These are phyloP conservation scores for Gryon sp. DNA, from an alignment of 1,140 invertebrate species.

Conservation along the genomic window DNA sequence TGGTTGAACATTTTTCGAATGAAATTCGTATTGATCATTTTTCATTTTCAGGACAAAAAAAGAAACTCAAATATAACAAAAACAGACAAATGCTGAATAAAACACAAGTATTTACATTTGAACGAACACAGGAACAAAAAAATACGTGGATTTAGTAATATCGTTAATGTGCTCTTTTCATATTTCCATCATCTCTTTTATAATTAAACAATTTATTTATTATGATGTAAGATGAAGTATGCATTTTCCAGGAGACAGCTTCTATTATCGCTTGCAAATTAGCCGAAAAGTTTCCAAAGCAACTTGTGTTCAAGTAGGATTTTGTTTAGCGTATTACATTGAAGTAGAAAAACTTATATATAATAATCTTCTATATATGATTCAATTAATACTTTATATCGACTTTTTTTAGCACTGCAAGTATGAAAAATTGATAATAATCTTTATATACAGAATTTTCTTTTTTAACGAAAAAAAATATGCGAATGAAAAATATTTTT, in stretches of 20 bases:
- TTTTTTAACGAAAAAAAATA: too few relatives aligned
- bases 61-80: neutral
- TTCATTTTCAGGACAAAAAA: neutral
- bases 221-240: neutral
- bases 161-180: too few relatives aligned
- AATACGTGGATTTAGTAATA: too few relatives aligned
- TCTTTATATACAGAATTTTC: too few relatives aligned
- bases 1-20: neutral
- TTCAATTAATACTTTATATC: constrained; percentile 8
- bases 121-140: too few relatives aligned
- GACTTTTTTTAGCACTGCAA: too few relatives aligned
- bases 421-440: too few relatives aligned
- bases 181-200: too few relatives aligned
- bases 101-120: too few relatives aligned
- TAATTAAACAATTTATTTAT: too few relatives aligned
- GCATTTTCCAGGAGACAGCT: neutral
- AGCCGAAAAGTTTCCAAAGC: neutral
- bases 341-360: constrained; percentile 17
- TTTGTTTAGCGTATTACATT: constrained; percentile 9
- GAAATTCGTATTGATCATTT: neutral
- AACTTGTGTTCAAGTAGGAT: constrained; percentile 16
- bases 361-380: constrained; percentile 1
- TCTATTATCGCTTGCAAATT: constrained; percentile 1
- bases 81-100: neutral
- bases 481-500: too few relatives aligned